phyloP scores from a whole-genome alignment of 2,113 vertebrate species.

The Manacus vitellinus region DNA sequence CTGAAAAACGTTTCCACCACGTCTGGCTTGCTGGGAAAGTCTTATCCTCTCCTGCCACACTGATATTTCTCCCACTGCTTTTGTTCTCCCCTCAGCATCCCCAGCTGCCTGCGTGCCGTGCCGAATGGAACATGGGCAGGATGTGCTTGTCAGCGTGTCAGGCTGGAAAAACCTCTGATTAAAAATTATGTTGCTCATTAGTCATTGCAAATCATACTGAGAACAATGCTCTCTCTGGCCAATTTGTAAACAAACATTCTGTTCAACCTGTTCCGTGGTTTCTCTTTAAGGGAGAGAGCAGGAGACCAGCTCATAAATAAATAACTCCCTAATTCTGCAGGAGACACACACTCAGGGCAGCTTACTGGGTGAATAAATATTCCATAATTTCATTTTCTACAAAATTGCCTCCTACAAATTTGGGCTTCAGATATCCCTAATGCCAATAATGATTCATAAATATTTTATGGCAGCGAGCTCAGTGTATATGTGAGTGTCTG shows the following conservation, averaged over 20 bases:
- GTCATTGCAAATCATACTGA: conserved; percentile 53
- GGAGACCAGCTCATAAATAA: conserved; percentile 56
- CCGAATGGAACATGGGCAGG: not conserved
- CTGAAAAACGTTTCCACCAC: not conserved
- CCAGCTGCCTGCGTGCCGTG: not conserved
- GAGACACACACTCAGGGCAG: conserved; percentile 14
- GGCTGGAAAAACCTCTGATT: conserved; percentile 57
- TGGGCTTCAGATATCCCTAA: conserved; percentile 45
- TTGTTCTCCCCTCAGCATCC: not conserved
- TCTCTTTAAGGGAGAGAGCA: conserved; percentile 46
- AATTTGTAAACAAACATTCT: conserved; percentile 56
- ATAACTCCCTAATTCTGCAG: conserved; percentile 44
- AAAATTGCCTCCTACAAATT: conserved; percentile 53
- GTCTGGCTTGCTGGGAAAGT: not conserved
- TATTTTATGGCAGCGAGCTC: not conserved
- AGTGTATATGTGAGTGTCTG: not conserved
- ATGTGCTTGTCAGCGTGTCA: conserved; percentile 33
- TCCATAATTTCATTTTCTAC: conserved; percentile 58
- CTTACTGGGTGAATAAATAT: conserved; percentile 55
- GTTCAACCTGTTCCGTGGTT: conserved; percentile 25
- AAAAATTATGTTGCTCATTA: conserved; percentile 72
- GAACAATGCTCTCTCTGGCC: conserved; percentile 58
- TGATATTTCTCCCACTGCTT: not conserved
- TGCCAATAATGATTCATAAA: conserved; percentile 50
- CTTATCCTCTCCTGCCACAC: not conserved